Conservation (phyloP, 1,140 invertebrate species). For the Procambarus clarkii region DNA sequence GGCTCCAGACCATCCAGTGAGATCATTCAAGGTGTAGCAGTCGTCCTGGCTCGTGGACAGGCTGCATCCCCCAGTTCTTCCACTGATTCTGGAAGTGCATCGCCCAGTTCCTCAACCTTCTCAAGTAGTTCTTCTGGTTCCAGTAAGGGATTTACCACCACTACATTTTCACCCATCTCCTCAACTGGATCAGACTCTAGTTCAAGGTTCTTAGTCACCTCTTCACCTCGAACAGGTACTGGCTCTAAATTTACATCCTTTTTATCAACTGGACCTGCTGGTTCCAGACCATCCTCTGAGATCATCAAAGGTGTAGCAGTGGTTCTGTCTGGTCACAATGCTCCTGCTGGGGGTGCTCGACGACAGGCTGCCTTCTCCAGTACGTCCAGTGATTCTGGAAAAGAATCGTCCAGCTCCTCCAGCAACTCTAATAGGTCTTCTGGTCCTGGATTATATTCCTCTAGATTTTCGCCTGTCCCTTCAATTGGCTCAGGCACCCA, state of each 20-base stretch:
- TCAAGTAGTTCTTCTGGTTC: neutral
- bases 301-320: neutral
- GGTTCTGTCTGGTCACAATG: neutral
- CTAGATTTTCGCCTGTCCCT: no score
- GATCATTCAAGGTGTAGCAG: no score
- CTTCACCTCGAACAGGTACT: neutral
- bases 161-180: neutral
- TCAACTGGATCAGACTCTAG: conserved; percentile 15
- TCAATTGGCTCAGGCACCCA: neutral
- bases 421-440: neutral
- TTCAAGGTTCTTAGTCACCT: neutral
- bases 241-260: no score
- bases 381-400: neutral
- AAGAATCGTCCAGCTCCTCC: neutral
- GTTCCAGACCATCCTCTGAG: neutral
- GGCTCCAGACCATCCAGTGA: no score
- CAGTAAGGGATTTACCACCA: neutral
- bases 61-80: neutral
- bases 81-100: neutral
- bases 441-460: no score
- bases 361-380: neutral
- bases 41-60: neutral
- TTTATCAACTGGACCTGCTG: no score
- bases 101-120: neutral
- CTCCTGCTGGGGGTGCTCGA: no score